Conservation (phyloP, 2,888 invertebrate species). For the Rotaria socialis region DNA sequence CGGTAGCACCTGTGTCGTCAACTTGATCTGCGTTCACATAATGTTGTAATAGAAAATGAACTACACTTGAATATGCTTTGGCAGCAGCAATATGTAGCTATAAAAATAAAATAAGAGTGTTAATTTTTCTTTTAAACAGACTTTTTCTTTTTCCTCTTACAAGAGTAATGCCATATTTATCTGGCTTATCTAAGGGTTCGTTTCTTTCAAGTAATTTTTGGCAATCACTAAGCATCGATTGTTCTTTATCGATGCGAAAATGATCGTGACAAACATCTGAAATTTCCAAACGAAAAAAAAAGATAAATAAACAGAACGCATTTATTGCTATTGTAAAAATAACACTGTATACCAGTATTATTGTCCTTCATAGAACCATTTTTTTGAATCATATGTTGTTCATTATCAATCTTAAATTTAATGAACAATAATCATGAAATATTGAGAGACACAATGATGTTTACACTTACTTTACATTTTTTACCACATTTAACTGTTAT, state of each 20-base stretch:
- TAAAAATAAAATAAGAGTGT: neutral
- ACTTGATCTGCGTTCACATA: neutral
- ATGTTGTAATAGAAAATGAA: neutral
- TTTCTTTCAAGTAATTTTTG: neutral
- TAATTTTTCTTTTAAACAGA: no score
- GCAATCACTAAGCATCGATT: constrained; percentile 23
- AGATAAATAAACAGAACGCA: neutral
- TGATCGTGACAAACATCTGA: neutral
- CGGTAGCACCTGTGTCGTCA: constrained; percentile 15
- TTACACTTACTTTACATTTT: neutral
- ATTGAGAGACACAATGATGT: neutral
- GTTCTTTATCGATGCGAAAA: constrained; percentile 8
- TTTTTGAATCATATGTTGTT: neutral
- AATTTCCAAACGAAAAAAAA: neutral
- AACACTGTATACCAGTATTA: neutral
- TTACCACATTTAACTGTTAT: neutral
- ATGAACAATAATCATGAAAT: neutral
- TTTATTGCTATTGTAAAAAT: no score
- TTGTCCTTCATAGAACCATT: neutral
- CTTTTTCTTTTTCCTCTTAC: neutral
- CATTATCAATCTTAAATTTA: neutral
- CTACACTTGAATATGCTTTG: constrained; percentile 5
- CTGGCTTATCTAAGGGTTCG: constrained; percentile 27
- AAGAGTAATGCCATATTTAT: constrained; percentile 29
- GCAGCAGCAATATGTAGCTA: constrained; percentile 29